Evolutionary conservation across 2,797 vertebrate species (phyloP), one percentile per base, ranked within the genome.

Genomic region (Micropoecilia bifurca): DNA sequence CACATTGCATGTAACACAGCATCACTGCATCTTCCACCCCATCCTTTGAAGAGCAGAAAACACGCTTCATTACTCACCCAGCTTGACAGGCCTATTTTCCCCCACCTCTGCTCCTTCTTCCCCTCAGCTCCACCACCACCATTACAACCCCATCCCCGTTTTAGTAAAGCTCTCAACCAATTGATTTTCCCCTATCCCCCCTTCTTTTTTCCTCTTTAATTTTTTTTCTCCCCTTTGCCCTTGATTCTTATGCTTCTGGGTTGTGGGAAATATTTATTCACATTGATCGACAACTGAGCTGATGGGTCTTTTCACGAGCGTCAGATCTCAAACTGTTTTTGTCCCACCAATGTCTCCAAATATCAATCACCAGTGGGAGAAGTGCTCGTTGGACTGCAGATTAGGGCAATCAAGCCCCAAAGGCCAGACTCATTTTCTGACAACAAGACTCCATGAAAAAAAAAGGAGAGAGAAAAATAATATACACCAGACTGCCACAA

Each of bases 191-290:
- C 12, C n/a, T 12, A 12, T 6, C 75, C 41, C 41, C 41, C 41
- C 41, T 41, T 78, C 78, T 80, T 85, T 46, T 68, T 86, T 80
- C 76, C 84, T 83, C 73, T 81, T 69, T 85, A 50, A 81, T 77
- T 7, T 46, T 33, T 69, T 74, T 55, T 78, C 77, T 36, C 6
- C 57, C 41, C 57, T 33, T 47, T 46, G 45, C 79, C 83, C 92
- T 93, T 90, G 92, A 94, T 94, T 95, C 91, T 92, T 89, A 93
- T 91, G 88, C 93, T 93, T 94, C 92, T 93, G 91, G 92, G 90
- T 94, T 95, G 95, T 95, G 95, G 95, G 95, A 95, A 96, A 95
- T 95, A 94, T 95, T 95, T 95, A 95, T 95, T 95, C 93, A 87
- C 93, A 95, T 96, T 94, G 95, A 96, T 96, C 91, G 87, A 84